Conservation (phyloP, 64 coral and sea anemone genomes). For the Catalaphyllia jardinei region DNA sequence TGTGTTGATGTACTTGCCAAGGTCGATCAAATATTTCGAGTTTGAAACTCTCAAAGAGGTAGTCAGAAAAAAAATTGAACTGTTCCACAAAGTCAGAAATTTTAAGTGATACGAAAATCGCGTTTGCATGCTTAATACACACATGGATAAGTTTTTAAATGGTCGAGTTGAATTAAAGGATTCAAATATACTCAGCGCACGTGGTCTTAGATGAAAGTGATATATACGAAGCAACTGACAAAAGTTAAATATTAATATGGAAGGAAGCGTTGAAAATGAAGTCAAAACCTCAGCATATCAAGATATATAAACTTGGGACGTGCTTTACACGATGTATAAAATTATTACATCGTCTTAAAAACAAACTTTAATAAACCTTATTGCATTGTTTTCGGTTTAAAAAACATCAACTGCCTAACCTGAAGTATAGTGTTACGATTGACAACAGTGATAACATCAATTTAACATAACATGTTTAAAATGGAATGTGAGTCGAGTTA, state of each 20-base stretch:
- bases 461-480: background rate
- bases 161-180: no score
- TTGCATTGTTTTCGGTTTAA: background rate
- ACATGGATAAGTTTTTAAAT: no score
- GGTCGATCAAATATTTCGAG: background rate
- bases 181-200: no score
- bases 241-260: no score
- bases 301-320: background rate
- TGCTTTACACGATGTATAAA: background rate
- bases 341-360: background rate
- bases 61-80: no score
- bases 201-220: no score
- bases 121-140: no score
- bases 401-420: background rate
- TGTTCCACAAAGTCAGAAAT: no score
- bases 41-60: no score
- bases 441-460: conserved; percentile 1
- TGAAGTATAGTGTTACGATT: background rate
- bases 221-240: no score
- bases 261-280: no score
- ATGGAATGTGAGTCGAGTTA: background rate
- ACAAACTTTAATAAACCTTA: background rate
- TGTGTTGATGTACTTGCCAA: background rate
- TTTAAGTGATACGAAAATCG: no score
- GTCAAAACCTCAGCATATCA: background rate